Evolutionary conservation across 2,888 invertebrate species (phyloP).

Genomic region (Hirtodrosophila histrioides): DNA sequence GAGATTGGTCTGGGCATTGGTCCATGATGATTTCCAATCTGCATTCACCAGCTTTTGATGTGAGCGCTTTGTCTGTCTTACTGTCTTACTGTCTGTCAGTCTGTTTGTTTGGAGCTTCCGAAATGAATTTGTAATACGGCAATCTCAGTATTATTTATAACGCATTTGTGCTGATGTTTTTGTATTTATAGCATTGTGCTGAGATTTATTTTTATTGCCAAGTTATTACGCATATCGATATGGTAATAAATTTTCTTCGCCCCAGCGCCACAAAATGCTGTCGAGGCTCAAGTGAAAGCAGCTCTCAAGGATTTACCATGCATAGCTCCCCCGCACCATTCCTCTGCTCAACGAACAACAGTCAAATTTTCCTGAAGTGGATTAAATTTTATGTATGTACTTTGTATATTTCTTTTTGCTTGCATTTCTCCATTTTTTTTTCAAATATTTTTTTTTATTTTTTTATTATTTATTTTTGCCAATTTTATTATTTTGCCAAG

Average conservation of each 20-base stretch:
- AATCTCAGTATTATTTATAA: conserved; percentile 75
- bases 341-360: conserved; percentile 10
- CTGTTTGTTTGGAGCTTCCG: conserved; percentile 51
- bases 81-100: not conserved
- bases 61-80: conserved; percentile 16
- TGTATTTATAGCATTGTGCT: conserved; percentile 76
- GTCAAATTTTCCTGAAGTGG: conserved; percentile 57
- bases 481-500: conserved; percentile 48
- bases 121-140: conserved; percentile 72
- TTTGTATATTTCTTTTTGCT: conserved; percentile 32
- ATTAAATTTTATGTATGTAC: conserved; percentile 67
- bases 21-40: conserved; percentile 65
- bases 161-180: conserved; percentile 73
- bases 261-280: conserved; percentile 48
- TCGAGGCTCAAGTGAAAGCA: conserved; percentile 63
- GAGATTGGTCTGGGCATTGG: conserved; percentile 50
- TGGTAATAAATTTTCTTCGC: conserved; percentile 72
- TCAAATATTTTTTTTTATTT: conserved; percentile 11
- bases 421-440: conserved; percentile 36
- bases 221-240: conserved; percentile 81
- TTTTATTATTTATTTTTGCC: conserved; percentile 20
- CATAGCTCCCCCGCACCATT: not conserved
- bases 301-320: conserved; percentile 16
- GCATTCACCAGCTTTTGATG: conserved; percentile 54
- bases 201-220: conserved; percentile 80